Evolutionary conservation across 2,797 vertebrate species (phyloP).

Genomic region (Perodicticus potto): DNA sequence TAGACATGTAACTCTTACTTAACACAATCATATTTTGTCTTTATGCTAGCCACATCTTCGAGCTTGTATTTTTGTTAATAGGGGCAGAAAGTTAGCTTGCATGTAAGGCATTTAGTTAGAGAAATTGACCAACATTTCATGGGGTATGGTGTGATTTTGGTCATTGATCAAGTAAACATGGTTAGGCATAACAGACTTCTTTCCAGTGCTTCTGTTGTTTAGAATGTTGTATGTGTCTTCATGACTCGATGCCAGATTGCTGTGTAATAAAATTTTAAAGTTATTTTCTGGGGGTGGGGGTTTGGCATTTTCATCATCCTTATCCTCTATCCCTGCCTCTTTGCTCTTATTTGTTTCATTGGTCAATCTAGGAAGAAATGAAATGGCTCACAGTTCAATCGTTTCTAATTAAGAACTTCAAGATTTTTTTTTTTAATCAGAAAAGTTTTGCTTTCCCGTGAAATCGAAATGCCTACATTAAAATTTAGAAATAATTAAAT

Average conservation of each 20-base stretch:
- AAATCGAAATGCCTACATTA: background rate
- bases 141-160: constrained; percentile 82
- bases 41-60: background rate
- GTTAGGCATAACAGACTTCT: constrained; percentile 77
- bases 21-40: constrained; percentile 11
- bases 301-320: constrained; percentile 42
- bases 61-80: constrained; percentile 48
- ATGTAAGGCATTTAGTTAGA: constrained; percentile 65
- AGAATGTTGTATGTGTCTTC: constrained; percentile 89
- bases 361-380: constrained; percentile 39
- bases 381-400: constrained; percentile 1
- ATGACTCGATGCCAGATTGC: constrained; percentile 86
- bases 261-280: constrained; percentile 77
- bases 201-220: constrained; percentile 84
- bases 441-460: constrained; percentile 46
- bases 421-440: constrained; percentile 32
- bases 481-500: constrained; percentile 61
- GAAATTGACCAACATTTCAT: constrained; percentile 89
- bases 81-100: constrained; percentile 23
- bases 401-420: constrained; percentile 37
- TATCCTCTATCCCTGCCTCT: background rate
- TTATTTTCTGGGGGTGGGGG: constrained; percentile 30
- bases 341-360: constrained; percentile 37
- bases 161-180: constrained; percentile 83
- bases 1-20: background rate